Conservation (phyloP, 53 echinoderm and acorn worm genomes). For the Antedon mediterranea region DNA sequence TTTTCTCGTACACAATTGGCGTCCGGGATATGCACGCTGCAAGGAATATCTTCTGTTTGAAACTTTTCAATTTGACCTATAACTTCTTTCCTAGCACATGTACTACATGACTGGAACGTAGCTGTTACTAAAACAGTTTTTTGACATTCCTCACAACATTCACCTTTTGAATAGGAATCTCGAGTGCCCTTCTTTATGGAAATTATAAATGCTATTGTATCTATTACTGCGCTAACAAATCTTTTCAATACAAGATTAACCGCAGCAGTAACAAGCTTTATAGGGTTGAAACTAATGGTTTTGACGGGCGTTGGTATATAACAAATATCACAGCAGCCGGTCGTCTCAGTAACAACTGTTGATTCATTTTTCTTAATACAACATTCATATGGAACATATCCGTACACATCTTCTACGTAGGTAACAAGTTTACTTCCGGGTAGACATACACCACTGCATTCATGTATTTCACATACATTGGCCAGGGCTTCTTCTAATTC, state of each 20-base stretch:
- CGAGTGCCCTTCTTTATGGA: background rate
- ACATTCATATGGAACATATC: background rate
- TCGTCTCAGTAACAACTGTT: background rate
- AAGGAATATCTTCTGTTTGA: background rate
- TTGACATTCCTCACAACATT: background rate
- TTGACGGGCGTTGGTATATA: background rate
- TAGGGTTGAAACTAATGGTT: background rate
- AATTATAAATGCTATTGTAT: background rate
- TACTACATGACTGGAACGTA: background rate
- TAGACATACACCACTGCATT: background rate
- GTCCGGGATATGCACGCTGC: background rate
- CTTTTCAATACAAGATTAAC: background rate
- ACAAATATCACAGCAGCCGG: background rate
- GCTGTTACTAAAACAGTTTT: background rate
- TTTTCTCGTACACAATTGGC: background rate
- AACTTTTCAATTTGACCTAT: background rate
- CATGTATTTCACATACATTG: background rate
- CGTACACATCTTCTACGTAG: background rate
- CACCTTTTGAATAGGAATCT: background rate
- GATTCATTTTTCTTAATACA: background rate
- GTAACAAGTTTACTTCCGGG: background rate
- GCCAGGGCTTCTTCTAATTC: background rate
- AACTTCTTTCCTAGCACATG: background rate
- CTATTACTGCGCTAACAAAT: background rate
- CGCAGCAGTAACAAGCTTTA: background rate